Percentiles rank a stretch among this genome's conserved stretches.
Evolutionary conservation across 2,888 invertebrate genomes (phyloP).

Genomic region (Cabera pusaria): DNA sequence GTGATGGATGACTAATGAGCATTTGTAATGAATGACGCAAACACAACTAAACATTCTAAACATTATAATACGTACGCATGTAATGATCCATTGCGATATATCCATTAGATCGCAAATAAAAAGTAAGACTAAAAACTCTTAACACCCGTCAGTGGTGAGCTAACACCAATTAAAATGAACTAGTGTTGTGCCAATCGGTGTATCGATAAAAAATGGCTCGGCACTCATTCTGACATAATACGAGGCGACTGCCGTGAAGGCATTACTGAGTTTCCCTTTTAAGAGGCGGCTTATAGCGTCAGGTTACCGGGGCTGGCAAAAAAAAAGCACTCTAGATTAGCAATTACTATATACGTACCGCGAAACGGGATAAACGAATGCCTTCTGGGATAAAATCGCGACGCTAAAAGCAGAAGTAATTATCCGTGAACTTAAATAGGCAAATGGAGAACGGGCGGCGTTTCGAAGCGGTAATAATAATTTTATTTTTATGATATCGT

Average conservation of each 20-base stretch:
- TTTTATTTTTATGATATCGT: conserved; percentile 45
- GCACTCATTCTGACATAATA: conserved; percentile 57
- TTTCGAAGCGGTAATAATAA: conserved; percentile 42
- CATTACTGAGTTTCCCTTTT: conserved; percentile 73
- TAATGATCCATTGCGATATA: conserved; percentile 10
- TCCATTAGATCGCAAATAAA: conserved; percentile 17
- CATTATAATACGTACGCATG: conserved; percentile 3
- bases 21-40: conserved; percentile 1
- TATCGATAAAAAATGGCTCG: conserved; percentile 61
- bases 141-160: conserved; percentile 35
- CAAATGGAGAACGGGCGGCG: conserved; percentile 42
- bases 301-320: conserved; percentile 54
- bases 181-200: conserved; percentile 57
- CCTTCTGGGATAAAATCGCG: conserved; percentile 54
- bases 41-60: too few species aligned
- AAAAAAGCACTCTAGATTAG: conserved; percentile 53
- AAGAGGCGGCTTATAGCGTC: conserved; percentile 64
- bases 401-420: conserved; percentile 44
- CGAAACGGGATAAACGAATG: conserved; percentile 52
- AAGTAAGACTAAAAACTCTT: conserved; percentile 22
- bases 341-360: conserved; percentile 55
- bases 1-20: conserved; percentile 5
- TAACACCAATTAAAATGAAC: conserved; percentile 61
- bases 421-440: conserved; percentile 49
- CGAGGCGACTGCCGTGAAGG: conserved; percentile 69